Percentiles rank a stretch among this genome's conserved stretches.
phyloP scores from a whole-genome alignment of 2,113 vertebrate genomes.

The Hyaena hyaena region DNA sequence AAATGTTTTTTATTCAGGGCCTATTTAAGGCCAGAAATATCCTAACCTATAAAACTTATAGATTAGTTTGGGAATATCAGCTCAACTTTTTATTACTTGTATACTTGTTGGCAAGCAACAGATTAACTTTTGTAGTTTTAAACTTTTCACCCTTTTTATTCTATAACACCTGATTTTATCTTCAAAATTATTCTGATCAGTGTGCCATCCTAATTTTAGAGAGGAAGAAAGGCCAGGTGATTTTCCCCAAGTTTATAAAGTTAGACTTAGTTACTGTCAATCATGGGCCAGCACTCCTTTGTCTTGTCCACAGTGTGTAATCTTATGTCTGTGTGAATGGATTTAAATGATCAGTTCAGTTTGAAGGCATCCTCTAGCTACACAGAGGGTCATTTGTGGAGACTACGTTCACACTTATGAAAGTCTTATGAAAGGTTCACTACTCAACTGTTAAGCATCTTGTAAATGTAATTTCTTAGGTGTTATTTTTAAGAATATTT shows the following conservation, averaged over 20 bases:
- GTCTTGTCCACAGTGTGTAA: neutral
- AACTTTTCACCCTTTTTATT: neutral
- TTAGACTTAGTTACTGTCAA: neutral
- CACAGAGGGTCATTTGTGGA: neutral
- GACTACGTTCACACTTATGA: neutral
- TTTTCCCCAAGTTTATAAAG: neutral
- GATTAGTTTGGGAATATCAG: neutral
- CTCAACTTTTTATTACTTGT: neutral
- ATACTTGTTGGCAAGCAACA: neutral
- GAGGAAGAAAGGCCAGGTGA: neutral
- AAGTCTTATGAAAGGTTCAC: neutral
- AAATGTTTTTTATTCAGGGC: neutral
- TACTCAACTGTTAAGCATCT: neutral
- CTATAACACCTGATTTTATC: neutral
- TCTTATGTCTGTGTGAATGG: neutral
- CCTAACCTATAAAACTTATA: neutral
- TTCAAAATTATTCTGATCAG: conserved; percentile 5
- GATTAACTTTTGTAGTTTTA: neutral
- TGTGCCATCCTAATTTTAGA: conserved; percentile 1
- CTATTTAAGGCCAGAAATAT: neutral
- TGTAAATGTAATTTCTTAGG: neutral
- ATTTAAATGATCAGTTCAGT: conserved; percentile 22
- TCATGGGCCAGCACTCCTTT: neutral
- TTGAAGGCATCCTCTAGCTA: neutral
- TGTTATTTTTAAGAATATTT: conserved; percentile 1